Base-by-base conservation (phyloP, 2,888 invertebrate genomes). In the Euphydryas editha region DNA sequence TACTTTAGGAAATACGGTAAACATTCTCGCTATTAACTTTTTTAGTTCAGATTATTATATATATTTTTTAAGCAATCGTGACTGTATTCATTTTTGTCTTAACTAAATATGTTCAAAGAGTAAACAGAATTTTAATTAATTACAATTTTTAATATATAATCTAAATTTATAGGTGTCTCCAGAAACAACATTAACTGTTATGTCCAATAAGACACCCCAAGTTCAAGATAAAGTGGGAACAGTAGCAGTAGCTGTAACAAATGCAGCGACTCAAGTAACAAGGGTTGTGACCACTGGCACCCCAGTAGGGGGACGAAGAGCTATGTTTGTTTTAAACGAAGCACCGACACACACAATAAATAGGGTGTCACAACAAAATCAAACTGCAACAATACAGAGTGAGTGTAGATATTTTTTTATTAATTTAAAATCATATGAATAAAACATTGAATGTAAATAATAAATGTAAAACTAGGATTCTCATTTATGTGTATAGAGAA, bases 261-360 rank as follows among this genome's bases (percentile, higher is more conserved):
- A 91, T 62, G 80, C 90, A 1, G 88, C 88, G 13, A 88, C 91
- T 1, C 92, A 92, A 72, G 83, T 91, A 0, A 92, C 92, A 0
- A 84, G 92, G 62, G 92, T 92, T 1, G 88, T 92, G 10, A 86
- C 91, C 0, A 80, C 90, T 0, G 91, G 89, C 0, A 85, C 85
- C 0, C 90, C 90, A 0, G 83, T 86, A 1, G 78, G 85, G 0
- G 83, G 84, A 0, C 74, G 92, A 56, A 78, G 93, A 70, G 88
- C 90, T 6, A 92, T 93, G 93, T 93, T 93, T 82, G 89, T 93
- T n/a, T 79, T 93, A 13, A 93, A 92, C 65, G 92, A 93, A 65
- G 79, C 88, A 5, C 86, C 90, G 0, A 78, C 85, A 0, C 93
- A 92, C 67, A 87, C 90, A 0, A 71, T 91, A 59, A 91, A 89